phyloP scores from a whole-genome alignment of 2,888 invertebrate genomes.

The Argynnis bischoffii region DNA sequence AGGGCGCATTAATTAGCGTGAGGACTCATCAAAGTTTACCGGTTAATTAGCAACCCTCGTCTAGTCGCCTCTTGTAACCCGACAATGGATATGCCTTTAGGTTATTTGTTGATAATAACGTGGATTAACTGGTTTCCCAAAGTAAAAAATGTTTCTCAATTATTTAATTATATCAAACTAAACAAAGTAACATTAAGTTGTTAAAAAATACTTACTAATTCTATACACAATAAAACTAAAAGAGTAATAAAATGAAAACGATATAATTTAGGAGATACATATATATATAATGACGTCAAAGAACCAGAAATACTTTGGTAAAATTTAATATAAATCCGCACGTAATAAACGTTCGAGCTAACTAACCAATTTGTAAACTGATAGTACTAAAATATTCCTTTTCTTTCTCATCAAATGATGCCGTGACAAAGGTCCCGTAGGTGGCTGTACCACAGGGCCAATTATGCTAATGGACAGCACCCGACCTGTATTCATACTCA shows the following conservation, averaged over 20 bases:
- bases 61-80: constrained; percentile 72
- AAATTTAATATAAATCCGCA: neutral
- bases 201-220: no score
- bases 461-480: constrained; percentile 82
- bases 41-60: constrained; percentile 79
- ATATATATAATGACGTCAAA: no score
- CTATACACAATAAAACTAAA: no score
- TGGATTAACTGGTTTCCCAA: constrained; percentile 12
- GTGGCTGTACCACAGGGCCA: constrained; percentile 53
- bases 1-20: constrained; percentile 79
- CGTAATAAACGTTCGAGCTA: neutral
- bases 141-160: constrained; percentile 1
- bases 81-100: constrained; percentile 64
- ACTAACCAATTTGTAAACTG: constrained; percentile 26
- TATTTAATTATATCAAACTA: neutral
- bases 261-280: no score
- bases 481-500: constrained; percentile 79
- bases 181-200: neutral
- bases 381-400: constrained; percentile 28
- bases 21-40: constrained; percentile 80
- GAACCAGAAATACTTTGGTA: no score
- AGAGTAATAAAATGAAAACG: no score
- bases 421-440: constrained; percentile 38
- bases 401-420: constrained; percentile 30
- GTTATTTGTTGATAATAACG: constrained; percentile 51